Evolutionary conservation across 2,888 invertebrate species (phyloP), one percentile per base, ranked within the genome.

Genomic region (Eucriotettix oculatus): DNA sequence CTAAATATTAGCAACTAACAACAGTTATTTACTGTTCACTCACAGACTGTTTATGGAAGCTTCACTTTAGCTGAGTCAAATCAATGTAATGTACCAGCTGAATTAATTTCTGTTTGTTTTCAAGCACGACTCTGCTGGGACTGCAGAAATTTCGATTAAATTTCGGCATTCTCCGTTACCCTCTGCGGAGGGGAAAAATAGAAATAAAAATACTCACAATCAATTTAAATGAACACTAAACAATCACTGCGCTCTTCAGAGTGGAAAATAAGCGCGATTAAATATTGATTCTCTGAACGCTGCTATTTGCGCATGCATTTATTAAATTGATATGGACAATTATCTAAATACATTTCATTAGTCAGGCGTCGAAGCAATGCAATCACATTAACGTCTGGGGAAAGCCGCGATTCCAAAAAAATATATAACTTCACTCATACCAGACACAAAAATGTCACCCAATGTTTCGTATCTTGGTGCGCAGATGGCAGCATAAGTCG

Each of bases 281-380:
- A 60, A 60, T 61, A 63, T 61, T 63, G 63, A 63, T 63, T 63
- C 60, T 61, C 17, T 53, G 58, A 43, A 57, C 52, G 40, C 40
- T 14, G 12, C 42, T 63, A 61, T 61, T 58, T 57, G 60, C 57
- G 57, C 58, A 61, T 60, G 58, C 61, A 63, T 63, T 62, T 63
- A 63, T 61, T 61, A 63, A 63, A 63, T 63, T 63, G 63, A 61
- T 62, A 58, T 53, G 58, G 56, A 60, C 63, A 63, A 63, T 63
- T 63, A 61, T 58, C 57, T 58, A 53, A 56, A 57, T 48, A 57
- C 52, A 58, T 58, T 57, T 62, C 54, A 56, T 58, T 48, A 61
- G 52, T 55, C 56, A 41, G 29, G 58, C 40, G 57, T 17, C 40
- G 43, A 29, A n/a, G 16, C 53, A 60, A 52, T 57, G 52, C 53